Base-by-base conservation (phyloP, 2,797 vertebrate genomes). In the Australoheros facetus region DNA sequence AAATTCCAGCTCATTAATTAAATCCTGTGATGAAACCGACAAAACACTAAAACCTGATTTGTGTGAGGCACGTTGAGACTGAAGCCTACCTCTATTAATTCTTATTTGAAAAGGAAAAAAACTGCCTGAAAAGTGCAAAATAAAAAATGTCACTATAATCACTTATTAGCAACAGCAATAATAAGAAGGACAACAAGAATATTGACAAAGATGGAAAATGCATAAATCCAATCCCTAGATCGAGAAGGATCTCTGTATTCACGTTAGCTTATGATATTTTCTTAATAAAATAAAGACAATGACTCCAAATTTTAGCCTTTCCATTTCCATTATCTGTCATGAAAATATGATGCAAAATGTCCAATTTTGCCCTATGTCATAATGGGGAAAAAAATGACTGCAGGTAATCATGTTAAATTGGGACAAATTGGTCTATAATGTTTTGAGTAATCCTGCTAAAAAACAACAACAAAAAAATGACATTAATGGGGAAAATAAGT, bases 1-100 rank as follows among this genome's bases (percentile, higher is more conserved):
- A 6, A 81, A 70, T 88, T 93, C 73, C 13, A 64, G 71, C 8
- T 79, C 56, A 86, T 93, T 92, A 90, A 82, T 92, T 81, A 82
- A 87, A 90, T 72, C 83, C 72, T 71, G 53, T 72, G 62, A 86
- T 86, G 86, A 94, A 91, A 88, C 82, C 71, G 42, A 72, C 79
- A 60, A 51, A 85, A 88, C 69, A 86, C 79, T 85, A 79, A 75
- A 85, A 84, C 64, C 34, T 72, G 77, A 55, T 66, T 51, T 51
- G 60, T 60, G 56, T 42, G 57, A 82, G 62, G 19, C 66, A 71
- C 76, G 64, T 34, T 72, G 69, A 69, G 26, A 75, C 53, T 59
- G 71, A 73, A 57, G 79, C 72, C 75, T 69, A 72, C 19, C 30
- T 77, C 28, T 76, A 74, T 51, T 59, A 5, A 62, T 81, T 69